Evolutionary conservation across 2,888 invertebrate species (phyloP).

Genomic region (Hirtodrosophila cameraria): DNA sequence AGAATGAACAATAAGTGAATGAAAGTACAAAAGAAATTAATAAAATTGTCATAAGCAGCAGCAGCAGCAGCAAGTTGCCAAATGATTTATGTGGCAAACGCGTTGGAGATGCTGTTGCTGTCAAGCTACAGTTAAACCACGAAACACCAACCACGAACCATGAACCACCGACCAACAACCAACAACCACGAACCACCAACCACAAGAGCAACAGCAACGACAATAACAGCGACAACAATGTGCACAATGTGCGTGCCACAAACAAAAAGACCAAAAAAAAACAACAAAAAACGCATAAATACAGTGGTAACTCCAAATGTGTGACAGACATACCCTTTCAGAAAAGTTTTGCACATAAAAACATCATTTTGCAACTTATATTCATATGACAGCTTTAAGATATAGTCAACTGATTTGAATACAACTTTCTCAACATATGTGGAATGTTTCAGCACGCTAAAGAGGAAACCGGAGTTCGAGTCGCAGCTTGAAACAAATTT

Average conservation of each 20-base stretch:
- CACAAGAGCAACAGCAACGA: slow-evolving; percentile 16
- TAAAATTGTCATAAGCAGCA: slow-evolving; percentile 33
- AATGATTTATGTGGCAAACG: slow-evolving; percentile 53
- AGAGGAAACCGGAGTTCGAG: neutral
- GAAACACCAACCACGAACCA: slow-evolving; percentile 26
- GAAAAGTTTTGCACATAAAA: too few species aligned
- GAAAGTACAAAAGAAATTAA: slow-evolving; percentile 23
- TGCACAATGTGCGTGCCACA: slow-evolving; percentile 21
- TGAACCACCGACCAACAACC: slow-evolving; percentile 23
- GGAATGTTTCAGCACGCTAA: too few species aligned
- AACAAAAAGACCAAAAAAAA: neutral
- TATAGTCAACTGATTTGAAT: too few species aligned
- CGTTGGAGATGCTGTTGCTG: slow-evolving; percentile 33
- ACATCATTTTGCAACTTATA: too few species aligned
- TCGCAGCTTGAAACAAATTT: too few species aligned
- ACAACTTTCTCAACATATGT: too few species aligned
- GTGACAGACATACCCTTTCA: too few species aligned
- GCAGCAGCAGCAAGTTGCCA: slow-evolving; percentile 14
- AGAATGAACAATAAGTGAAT: slow-evolving; percentile 1
- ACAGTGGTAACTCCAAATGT: slow-evolving; percentile 13
- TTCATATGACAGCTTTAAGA: too few species aligned
- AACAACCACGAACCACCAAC: slow-evolving; percentile 16
- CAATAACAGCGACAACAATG: slow-evolving; percentile 14
- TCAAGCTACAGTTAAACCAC: slow-evolving; percentile 30
- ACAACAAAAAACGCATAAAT: neutral